Percentiles rank a stretch among this genome's conserved stretches.
Evolutionary conservation across 2,113 vertebrate genomes (phyloP).

Genomic region (Neodontobutis hainanensis): DNA sequence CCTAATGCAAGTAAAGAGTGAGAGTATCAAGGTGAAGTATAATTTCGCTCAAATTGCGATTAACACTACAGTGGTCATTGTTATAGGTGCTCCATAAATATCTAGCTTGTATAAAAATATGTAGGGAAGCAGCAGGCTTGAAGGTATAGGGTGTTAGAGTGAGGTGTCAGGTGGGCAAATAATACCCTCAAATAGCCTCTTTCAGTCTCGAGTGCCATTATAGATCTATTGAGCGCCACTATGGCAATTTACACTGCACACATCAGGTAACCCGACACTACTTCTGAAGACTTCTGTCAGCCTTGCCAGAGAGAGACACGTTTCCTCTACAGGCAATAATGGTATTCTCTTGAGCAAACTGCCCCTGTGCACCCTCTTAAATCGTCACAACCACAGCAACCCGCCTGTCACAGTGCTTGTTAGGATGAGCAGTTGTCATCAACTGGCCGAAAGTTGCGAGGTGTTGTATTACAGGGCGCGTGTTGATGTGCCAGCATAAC

Average conservation of each 20-base stretch:
- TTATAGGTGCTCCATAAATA: constrained; percentile 38
- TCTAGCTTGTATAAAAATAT: constrained; percentile 31
- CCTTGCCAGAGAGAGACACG: constrained; percentile 27
- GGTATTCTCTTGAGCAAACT: constrained; percentile 27
- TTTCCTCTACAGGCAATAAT: constrained; percentile 13
- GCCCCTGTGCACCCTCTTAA: constrained; percentile 36
- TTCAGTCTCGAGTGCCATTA: constrained; percentile 44
- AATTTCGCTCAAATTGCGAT: neutral
- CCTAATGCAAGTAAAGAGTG: too few species aligned
- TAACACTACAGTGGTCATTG: constrained; percentile 13
- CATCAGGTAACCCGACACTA: constrained; percentile 55
- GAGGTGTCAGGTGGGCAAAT: constrained; percentile 58
- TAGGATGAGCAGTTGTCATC: constrained; percentile 71
- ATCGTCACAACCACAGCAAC: constrained; percentile 47
- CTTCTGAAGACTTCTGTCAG: constrained; percentile 54
- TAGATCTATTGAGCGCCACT: constrained; percentile 57
- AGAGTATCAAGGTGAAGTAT: too few species aligned
- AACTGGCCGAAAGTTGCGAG: constrained; percentile 35
- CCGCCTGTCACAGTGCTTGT: constrained; percentile 53
- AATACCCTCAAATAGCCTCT: constrained; percentile 56
- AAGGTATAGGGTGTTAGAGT: constrained; percentile 23
- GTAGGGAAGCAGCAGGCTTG: constrained; percentile 10
- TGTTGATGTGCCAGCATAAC: constrained; percentile 36
- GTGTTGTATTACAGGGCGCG: constrained; percentile 59
- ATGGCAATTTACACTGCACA: constrained; percentile 47